phyloP scores from a whole-genome alignment of 1,140 invertebrate genomes.

The Trachymyrmex septentrionalis region DNA sequence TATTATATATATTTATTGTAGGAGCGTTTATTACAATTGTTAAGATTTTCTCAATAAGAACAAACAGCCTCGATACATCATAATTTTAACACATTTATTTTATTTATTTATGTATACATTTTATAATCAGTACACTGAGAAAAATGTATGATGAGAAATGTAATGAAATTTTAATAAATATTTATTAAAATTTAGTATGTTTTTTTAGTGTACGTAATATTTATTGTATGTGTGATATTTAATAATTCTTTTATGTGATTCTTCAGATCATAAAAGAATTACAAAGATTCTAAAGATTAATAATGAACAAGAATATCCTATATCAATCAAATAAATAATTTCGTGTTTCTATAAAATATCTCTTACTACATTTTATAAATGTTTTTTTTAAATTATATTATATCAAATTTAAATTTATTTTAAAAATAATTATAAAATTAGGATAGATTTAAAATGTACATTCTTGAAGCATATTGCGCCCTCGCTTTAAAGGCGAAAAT shows the following conservation, averaged over 20 bases:
- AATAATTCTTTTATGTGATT: no score
- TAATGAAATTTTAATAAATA: no score
- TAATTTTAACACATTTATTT: background rate
- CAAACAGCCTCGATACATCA: background rate
- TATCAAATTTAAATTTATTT: background rate
- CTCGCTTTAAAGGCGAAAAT: background rate
- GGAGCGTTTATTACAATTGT: background rate
- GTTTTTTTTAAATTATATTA: background rate
- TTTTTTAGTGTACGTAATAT: no score
- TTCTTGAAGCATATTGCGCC: background rate
- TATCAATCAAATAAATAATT: background rate
- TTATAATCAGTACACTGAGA: no score
- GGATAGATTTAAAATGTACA: background rate
- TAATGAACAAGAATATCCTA: background rate
- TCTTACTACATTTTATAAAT: background rate
- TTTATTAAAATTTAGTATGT: no score
- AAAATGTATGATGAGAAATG: no score
- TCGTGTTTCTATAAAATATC: background rate
- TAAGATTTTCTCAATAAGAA: background rate
- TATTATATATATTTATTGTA: background rate
- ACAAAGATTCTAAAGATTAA: background rate
- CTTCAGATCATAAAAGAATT: background rate
- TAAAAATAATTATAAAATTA: constrained; percentile 11
- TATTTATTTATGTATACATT: background rate
- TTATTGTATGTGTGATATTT: no score